These are phyloP conservation scores for Schizaphis graminum DNA, from an alignment of 2,888 invertebrate species.

Conservation along the genomic window DNA sequence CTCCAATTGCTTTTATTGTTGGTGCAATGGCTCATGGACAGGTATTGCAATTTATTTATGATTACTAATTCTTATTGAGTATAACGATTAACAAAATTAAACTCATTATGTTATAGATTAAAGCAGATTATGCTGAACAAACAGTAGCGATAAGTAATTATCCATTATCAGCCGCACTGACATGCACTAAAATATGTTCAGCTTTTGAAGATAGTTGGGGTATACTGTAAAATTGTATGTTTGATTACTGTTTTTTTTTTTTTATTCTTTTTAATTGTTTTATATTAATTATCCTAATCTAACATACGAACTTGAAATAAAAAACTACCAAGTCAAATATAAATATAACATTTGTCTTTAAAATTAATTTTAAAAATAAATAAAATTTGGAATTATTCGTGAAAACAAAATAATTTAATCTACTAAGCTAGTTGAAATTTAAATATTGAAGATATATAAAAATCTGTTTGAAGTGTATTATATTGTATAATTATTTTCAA, in stretches of 20 bases:
- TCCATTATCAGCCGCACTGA: constrained; percentile 95
- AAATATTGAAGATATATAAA: neutral
- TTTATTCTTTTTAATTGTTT: neutral
- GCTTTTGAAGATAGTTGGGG: constrained; percentile 96
- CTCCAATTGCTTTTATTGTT: constrained; percentile 89
- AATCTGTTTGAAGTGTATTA: neutral
- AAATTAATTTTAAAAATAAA: neutral
- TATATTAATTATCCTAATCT: neutral
- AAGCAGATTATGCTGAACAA: constrained; percentile 89
- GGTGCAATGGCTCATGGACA: constrained; percentile 99
- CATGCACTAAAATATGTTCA: constrained; percentile 94
- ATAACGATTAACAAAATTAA: neutral
- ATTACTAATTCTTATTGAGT: neutral
- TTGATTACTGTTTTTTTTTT: neutral
- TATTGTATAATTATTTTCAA: neutral
- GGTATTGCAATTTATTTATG: constrained; percentile 72
- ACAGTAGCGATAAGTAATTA: constrained; percentile 94
- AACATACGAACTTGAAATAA: neutral
- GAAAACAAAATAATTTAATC: neutral
- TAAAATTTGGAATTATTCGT: neutral
- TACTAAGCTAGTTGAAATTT: neutral
- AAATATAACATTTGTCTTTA: neutral
- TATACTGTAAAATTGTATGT: constrained; percentile 74
- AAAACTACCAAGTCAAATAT: neutral
- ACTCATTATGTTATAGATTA: constrained; percentile 72